Evolutionary conservation across 2,797 vertebrate genomes (phyloP).

Genomic region (Sarcoramphus papa): DNA sequence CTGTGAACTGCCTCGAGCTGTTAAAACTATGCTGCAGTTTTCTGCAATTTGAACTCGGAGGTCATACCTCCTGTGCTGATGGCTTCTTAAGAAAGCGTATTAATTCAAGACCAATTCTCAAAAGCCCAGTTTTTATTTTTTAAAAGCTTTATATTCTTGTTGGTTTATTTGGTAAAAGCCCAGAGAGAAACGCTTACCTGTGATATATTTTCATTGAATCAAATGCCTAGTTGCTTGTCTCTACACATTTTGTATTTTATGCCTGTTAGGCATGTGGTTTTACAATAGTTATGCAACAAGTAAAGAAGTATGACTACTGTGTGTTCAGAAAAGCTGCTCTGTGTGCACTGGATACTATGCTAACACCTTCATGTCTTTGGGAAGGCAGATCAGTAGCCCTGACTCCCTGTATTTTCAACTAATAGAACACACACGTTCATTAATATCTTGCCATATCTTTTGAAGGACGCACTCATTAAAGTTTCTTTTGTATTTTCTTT

Average conservation of each 20-base stretch:
- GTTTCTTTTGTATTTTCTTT: neutral
- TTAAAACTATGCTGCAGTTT: neutral
- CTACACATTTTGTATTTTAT: neutral
- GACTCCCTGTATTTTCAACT: neutral
- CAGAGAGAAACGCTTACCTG: neutral
- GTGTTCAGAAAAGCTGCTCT: neutral
- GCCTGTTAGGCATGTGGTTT: neutral
- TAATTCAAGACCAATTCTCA: neutral
- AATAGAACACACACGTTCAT: neutral
- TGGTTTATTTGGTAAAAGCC: neutral
- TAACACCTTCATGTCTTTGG: neutral
- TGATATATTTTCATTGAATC: neutral
- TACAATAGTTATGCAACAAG: conserved; percentile 31
- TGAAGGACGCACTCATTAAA: neutral
- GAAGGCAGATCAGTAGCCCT: neutral
- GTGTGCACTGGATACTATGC: neutral
- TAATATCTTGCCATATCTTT: neutral
- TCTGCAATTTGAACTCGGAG: neutral
- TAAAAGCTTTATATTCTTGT: neutral
- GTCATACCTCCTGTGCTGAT: neutral
- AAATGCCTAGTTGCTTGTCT: neutral
- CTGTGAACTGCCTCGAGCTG: neutral
- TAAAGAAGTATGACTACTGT: neutral
- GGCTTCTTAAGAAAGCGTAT: neutral
- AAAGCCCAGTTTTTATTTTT: neutral